phyloP scores from a whole-genome alignment of 2,888 invertebrate genomes.

The Acanthoscelides obtectus region DNA sequence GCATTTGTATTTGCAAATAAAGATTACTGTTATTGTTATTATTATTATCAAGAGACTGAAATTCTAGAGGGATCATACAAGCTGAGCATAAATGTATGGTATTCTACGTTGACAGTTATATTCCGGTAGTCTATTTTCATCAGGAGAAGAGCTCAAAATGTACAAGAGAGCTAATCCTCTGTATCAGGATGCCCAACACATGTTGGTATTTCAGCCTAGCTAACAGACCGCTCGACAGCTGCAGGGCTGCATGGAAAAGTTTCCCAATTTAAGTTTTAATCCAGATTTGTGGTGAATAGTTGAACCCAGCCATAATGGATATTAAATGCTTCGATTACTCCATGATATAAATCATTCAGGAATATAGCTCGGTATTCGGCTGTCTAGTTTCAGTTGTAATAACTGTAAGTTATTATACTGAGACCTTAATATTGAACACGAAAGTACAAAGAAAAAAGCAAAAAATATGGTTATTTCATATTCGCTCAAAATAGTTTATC shows the following conservation, averaged over 20 bases:
- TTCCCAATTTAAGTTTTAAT: slow-evolving; percentile 40
- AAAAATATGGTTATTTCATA: too few relatives aligned
- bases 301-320: slow-evolving; percentile 32
- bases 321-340: slow-evolving; percentile 34
- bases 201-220: background rate
- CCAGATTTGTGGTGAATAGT: slow-evolving; percentile 35
- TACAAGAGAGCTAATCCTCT: background rate
- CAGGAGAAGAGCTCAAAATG: background rate
- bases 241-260: slow-evolving; percentile 24
- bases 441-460: too few relatives aligned
- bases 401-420: too few relatives aligned
- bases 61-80: too few relatives aligned
- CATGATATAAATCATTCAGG: slow-evolving; percentile 24
- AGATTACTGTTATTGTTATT: too few relatives aligned
- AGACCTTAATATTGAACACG: too few relatives aligned
- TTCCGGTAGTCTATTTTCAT: background rate
- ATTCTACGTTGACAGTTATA: background rate
- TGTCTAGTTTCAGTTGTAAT: background rate
- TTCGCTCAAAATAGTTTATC: too few relatives aligned
- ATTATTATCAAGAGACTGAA: too few relatives aligned
- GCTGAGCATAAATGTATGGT: too few relatives aligned
- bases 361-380: background rate
- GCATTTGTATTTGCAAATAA: too few relatives aligned
- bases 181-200: background rate
- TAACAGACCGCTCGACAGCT: background rate